Conservation (phyloP, 1,140 invertebrate species). For the Lucilia cuprina region DNA sequence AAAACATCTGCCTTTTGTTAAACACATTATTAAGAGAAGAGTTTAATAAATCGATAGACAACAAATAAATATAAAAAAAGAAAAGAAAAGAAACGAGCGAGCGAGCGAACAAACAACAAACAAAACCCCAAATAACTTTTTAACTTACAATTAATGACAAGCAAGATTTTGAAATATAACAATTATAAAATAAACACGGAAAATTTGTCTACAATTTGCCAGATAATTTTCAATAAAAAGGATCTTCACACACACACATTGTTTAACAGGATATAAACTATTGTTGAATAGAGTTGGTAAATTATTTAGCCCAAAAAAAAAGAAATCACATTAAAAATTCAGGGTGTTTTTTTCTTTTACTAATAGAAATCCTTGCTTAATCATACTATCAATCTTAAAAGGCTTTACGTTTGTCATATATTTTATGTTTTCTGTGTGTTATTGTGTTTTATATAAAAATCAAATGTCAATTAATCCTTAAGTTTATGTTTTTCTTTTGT, state of each 20-base stretch:
- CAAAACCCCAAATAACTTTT: constrained; percentile 41
- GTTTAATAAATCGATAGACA: neutral
- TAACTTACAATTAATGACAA: constrained; percentile 45
- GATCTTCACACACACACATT: neutral
- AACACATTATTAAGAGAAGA: neutral
- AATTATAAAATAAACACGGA: constrained; percentile 39
- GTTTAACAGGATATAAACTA: neutral
- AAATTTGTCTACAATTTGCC: constrained; percentile 40
- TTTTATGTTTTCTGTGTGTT: neutral
- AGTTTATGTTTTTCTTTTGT: neutral
- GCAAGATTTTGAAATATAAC: constrained; percentile 23
- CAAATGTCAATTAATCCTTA: constrained; percentile 29
- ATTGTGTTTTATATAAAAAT: constrained; percentile 10
- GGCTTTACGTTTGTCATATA: neutral
- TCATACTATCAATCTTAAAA: constrained; percentile 25
- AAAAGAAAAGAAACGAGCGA: neutral
- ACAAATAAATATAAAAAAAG: neutral
- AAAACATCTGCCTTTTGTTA: constrained; percentile 41
- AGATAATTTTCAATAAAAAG: neutral
- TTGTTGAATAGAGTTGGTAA: neutral
- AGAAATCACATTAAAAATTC: neutral
- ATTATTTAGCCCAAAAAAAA: neutral
- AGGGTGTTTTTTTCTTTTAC: neutral
- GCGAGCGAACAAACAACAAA: neutral
- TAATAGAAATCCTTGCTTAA: neutral